Conservation (phyloP, 2,888 invertebrate genomes). For the Psylliodes chrysocephalus region DNA sequence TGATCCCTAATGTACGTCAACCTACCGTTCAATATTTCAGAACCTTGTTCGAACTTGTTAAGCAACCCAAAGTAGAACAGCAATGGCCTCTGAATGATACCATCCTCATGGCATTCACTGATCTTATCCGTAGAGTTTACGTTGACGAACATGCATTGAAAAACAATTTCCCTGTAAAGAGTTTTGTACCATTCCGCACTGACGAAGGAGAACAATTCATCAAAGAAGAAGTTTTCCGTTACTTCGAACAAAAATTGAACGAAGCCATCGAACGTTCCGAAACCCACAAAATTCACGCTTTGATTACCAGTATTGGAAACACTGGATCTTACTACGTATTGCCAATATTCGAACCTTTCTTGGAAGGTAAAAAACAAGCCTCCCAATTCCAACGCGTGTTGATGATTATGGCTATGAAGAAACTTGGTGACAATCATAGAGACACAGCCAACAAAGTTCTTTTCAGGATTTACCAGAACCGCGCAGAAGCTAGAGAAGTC, state of each 20-base stretch:
- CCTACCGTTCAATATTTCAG: slow-evolving; percentile 74
- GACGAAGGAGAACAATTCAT: slow-evolving; percentile 66
- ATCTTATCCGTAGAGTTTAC: slow-evolving; percentile 71
- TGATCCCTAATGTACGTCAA: slow-evolving; percentile 68
- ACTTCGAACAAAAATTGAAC: slow-evolving; percentile 67
- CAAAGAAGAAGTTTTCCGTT: slow-evolving; percentile 70
- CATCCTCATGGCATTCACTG: slow-evolving; percentile 70
- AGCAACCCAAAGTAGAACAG: slow-evolving; percentile 66
- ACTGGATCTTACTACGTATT: slow-evolving; percentile 72
- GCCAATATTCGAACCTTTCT: slow-evolving; percentile 72
- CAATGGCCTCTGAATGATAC: slow-evolving; percentile 68
- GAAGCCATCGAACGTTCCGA: slow-evolving; percentile 68
- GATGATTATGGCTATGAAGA: slow-evolving; percentile 71
- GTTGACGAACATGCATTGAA: slow-evolving; percentile 70
- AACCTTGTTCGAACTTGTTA: slow-evolving; percentile 70
- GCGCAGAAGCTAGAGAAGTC: slow-evolving; percentile 73
- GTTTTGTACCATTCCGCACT: slow-evolving; percentile 71
- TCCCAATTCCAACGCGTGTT: slow-evolving; percentile 72
- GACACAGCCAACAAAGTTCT: slow-evolving; percentile 68
- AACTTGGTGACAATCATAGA: slow-evolving; percentile 67
- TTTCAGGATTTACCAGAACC: slow-evolving; percentile 75
- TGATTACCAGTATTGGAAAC: slow-evolving; percentile 74
- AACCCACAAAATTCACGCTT: slow-evolving; percentile 69
- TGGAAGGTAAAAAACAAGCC: slow-evolving; percentile 70
- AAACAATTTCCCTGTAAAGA: slow-evolving; percentile 73